Percentiles rank a stretch among this genome's conserved stretches.
Evolutionary conservation across 2,113 vertebrate species (phyloP).

Genomic region (Spea multiplicata): DNA sequence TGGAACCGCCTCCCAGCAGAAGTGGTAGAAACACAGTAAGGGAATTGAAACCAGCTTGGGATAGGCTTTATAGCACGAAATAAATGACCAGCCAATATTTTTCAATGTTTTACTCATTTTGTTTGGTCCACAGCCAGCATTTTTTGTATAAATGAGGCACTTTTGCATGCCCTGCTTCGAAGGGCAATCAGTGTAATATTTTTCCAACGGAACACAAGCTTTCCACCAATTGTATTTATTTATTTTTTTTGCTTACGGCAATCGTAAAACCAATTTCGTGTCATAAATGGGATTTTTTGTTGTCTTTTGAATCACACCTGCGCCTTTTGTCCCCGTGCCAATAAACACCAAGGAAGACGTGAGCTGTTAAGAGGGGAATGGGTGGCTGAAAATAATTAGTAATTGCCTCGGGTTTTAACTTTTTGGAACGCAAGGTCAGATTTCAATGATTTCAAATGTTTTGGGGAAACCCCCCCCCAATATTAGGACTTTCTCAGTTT

Average conservation of each 20-base stretch:
- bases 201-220: neutral
- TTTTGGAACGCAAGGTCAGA: neutral
- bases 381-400: neutral
- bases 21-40: no score
- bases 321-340: neutral
- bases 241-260: neutral
- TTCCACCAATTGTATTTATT: neutral
- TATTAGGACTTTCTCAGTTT: no score
- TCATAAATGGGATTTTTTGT: neutral
- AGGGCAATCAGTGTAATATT: neutral
- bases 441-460: neutral
- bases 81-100: no score
- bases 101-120: no score
- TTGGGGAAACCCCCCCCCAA: no score
- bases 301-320: neutral
- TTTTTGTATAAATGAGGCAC: neutral
- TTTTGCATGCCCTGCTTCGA: neutral
- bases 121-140: neutral
- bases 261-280: neutral
- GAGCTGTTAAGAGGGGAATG: neutral
- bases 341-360: slow-evolving; percentile 1
- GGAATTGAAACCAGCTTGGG: no score
- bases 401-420: neutral
- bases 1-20: no score
- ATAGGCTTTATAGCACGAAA: no score